Evolutionary conservation across 2,113 vertebrate genomes (phyloP).

Genomic region (Pomatostomus ruficeps): DNA sequence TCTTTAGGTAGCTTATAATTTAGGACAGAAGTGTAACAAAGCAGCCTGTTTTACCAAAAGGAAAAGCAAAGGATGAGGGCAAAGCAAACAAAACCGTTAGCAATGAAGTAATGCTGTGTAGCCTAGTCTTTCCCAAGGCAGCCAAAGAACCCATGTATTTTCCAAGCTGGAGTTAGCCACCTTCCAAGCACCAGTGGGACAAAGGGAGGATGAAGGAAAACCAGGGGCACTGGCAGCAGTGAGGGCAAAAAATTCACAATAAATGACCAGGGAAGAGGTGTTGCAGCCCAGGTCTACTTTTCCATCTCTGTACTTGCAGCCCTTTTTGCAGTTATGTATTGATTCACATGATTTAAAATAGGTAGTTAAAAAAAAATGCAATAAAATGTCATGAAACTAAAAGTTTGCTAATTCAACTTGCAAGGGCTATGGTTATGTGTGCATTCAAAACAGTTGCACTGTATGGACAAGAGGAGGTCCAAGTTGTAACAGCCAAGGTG

Average conservation of each 20-base stretch:
- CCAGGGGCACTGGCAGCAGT: accelerated
- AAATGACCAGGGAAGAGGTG: neutral
- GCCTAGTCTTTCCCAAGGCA: accelerated
- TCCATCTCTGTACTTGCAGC: neutral
- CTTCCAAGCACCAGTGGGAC: neutral
- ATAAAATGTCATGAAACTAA: neutral
- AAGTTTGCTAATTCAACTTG: neutral
- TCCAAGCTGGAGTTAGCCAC: neutral
- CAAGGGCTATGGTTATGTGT: accelerated
- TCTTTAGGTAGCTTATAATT: neutral
- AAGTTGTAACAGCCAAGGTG: neutral
- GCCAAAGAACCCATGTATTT: neutral
- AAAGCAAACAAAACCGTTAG: neutral
- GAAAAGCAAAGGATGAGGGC: neutral
- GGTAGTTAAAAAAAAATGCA: neutral
- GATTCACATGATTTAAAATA: neutral
- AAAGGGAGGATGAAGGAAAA: neutral
- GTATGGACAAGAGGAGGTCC: neutral
- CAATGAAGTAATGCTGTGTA: neutral
- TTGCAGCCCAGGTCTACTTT: neutral
- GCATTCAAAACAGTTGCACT: neutral
- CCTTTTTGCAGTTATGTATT: neutral
- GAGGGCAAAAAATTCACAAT: neutral
- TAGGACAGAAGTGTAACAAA: neutral
- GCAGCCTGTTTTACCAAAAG: neutral